Conservation (phyloP, 1,140 invertebrate species). For the Drosophila pandora region DNA sequence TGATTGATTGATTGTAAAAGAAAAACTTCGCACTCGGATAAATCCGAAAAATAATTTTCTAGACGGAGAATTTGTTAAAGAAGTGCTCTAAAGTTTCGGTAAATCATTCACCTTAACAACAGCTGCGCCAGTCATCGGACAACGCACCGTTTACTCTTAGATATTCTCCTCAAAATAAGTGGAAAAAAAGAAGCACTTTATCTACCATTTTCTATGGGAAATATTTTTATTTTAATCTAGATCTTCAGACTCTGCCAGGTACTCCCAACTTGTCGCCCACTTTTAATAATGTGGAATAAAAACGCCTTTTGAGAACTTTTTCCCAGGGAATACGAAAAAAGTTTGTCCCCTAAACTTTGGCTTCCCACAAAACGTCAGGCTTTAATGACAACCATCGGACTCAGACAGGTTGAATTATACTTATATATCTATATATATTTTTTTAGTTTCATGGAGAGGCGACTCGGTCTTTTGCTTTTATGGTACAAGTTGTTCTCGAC, state of each 20-base stretch:
- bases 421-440: constrained; percentile 29
- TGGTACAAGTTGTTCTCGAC: constrained; percentile 47
- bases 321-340: constrained; percentile 28
- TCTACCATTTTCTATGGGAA: constrained; percentile 16
- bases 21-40: neutral
- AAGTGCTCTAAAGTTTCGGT: neutral
- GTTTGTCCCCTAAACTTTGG: constrained; percentile 57
- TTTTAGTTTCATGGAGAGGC: constrained; percentile 44
- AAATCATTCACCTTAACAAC: neutral
- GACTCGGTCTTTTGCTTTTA: constrained; percentile 60
- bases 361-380: constrained; percentile 44
- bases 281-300: constrained; percentile 53
- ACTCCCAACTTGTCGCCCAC: constrained; percentile 10
- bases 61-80: neutral
- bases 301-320: constrained; percentile 46
- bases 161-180: constrained; percentile 17
- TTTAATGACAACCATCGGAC: constrained; percentile 54
- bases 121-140: neutral
- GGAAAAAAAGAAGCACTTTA: constrained; percentile 7
- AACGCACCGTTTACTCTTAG: constrained; percentile 19
- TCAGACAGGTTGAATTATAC: constrained; percentile 55
- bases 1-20: constrained; percentile 18
- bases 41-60: neutral
- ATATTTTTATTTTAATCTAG: constrained; percentile 14
- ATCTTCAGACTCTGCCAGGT: neutral